Base-by-base conservation (phyloP, 2,113 vertebrate species). In the Lampris incognitus region DNA sequence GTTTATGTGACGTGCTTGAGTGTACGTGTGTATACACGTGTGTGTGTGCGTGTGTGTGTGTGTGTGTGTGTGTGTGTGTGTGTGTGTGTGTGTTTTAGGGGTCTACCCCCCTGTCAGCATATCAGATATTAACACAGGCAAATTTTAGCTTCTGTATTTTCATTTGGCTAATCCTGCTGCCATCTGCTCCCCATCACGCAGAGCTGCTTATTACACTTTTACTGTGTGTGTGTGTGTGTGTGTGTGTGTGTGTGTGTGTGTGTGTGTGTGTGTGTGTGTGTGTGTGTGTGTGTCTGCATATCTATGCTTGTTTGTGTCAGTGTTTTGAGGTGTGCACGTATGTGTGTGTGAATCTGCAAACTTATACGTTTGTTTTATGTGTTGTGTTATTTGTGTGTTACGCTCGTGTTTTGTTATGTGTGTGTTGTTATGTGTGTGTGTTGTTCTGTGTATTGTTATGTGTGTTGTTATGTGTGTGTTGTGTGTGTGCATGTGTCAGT, bases 81-180 rank as follows among this genome's bases (percentile, higher is more conserved):
- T 64, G 9, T 58, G 46, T 8, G 1, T 66, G 4, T 38, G 8
- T 48, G 24, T 63, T 51, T 24, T 66, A 88, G 86, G 89, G 84
- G 74, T 93, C 91, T 91, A 91, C 92, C 85, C 90, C 74, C 85
- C 92, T 92, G 89, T n/a, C n/a, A n/a, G n/a, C n/a, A n/a, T n/a
- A n/a, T 93, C 88, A 91, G 90, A 92, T 94, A 95, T 92, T 70
- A 94, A 94, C 87, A 52, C 87, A 71, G 80, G 93, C 92, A 95
- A 95, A 93, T 55, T 92, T 94, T 88, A 86, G 83, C 52, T 88
- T 70, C 0, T 89, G 91, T 93, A 92, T 95, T 96, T 95, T 94
- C 89, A 85, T 94, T 93, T 94, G 88, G 86, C 92, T 94, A 91
- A 93, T 79, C 89, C 88, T 58, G 5, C 87, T 11, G 8, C 95